phyloP scores from a whole-genome alignment of 2,797 vertebrate species.

The Falco rusticolus region DNA sequence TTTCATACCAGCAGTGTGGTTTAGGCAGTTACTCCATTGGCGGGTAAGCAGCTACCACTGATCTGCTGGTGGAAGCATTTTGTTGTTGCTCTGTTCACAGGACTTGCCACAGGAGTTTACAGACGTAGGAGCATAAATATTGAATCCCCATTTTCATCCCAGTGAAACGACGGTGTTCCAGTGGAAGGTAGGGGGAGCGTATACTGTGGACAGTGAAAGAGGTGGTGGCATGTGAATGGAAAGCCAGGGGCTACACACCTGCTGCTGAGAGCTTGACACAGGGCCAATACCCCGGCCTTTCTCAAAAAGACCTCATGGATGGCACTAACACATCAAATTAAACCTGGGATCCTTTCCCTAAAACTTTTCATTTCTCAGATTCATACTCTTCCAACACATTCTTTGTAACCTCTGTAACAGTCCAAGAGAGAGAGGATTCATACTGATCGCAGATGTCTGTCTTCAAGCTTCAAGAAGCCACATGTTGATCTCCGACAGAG shows the following conservation, averaged over 20 bases:
- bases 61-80: background rate
- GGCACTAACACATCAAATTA: background rate
- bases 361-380: background rate
- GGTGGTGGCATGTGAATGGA: background rate
- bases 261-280: background rate
- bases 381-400: background rate
- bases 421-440: background rate
- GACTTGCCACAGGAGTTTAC: background rate
- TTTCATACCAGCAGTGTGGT: background rate
- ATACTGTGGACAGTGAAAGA: background rate
- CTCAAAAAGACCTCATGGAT: background rate
- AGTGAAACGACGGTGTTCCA: background rate
- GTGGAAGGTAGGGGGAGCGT: background rate
- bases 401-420: background rate
- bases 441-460: background rate
- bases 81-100: background rate
- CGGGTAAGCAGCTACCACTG: background rate
- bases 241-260: background rate
- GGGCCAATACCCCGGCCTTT: background rate
- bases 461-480: background rate
- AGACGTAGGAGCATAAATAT: background rate
- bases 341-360: background rate
- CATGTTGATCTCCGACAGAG: background rate
- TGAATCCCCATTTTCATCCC: background rate
- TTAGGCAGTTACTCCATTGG: background rate